These are phyloP conservation scores for Porites evermanni DNA, from an alignment of 92 coral and sea anemone species.

Conservation along the genomic window DNA sequence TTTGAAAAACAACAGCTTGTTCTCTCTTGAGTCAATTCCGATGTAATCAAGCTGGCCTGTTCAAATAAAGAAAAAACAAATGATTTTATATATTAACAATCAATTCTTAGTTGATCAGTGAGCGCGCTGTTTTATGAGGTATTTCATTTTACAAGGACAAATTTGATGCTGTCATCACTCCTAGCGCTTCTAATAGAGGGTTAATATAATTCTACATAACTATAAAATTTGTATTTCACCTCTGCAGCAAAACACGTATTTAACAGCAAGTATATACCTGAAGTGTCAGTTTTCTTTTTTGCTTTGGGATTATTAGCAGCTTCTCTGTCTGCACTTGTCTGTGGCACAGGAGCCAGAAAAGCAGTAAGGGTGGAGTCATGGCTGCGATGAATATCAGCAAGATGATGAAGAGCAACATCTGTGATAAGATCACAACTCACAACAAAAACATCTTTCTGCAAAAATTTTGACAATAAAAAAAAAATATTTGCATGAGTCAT, in stretches of 20 bases:
- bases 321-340: conserved; percentile 92
- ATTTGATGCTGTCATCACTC: too few relatives aligned
- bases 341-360: conserved; percentile 83
- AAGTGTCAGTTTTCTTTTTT: conserved; percentile 65
- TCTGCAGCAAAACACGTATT: not conserved
- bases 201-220: too few relatives aligned
- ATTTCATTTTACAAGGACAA: too few relatives aligned
- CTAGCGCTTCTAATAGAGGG: too few relatives aligned
- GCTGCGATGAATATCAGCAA: conserved; percentile 95
- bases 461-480: not conserved
- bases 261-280: conserved; percentile 5
- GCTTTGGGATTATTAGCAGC: conserved; percentile 86
- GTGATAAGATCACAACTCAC: conserved; percentile 95
- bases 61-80: too few relatives aligned
- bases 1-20: conserved; percentile 85
- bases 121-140: too few relatives aligned
- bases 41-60: conserved; percentile 92
- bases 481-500: too few relatives aligned
- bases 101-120: too few relatives aligned
- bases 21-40: conserved; percentile 83
- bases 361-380: conserved; percentile 92
- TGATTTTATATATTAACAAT: too few relatives aligned
- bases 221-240: too few relatives aligned
- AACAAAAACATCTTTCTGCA: conserved; percentile 92
- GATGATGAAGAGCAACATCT: conserved; percentile 93